These are phyloP conservation scores for Tetrapedia diversipes DNA, from an alignment of 2,888 invertebrate genomes.

Conservation along the genomic window DNA sequence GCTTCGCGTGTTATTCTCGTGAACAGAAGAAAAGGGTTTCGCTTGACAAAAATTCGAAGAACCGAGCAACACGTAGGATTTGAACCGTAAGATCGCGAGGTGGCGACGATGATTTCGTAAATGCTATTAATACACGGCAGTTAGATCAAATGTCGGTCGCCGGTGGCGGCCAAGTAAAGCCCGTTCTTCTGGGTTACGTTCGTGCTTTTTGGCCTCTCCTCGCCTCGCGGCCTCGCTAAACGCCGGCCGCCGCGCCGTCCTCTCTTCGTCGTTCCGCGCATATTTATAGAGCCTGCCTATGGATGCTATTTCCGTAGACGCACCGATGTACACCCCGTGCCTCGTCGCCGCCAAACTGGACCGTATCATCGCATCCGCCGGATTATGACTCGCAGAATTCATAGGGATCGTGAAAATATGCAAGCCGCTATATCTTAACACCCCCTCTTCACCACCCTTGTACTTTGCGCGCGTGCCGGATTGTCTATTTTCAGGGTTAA, in stretches of 20 bases:
- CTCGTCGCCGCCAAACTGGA: constrained; percentile 29
- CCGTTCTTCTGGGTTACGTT: constrained; percentile 77
- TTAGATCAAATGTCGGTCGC: constrained; percentile 82
- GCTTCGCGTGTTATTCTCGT: no score
- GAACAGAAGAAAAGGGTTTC: background rate
- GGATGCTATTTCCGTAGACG: constrained; percentile 81
- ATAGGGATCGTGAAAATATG: constrained; percentile 47
- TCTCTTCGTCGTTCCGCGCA: constrained; percentile 60
- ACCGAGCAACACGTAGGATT: constrained; percentile 1
- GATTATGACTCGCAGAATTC: constrained; percentile 59
- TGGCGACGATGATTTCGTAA: constrained; percentile 78
- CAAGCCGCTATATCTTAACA: no score
- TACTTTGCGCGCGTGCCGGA: background rate
- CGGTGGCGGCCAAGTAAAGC: constrained; percentile 82
- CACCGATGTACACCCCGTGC: constrained; percentile 60
- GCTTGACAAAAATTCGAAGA: background rate
- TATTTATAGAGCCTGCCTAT: constrained; percentile 81
- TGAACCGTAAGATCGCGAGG: constrained; percentile 35
- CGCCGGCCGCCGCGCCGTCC: constrained; percentile 39
- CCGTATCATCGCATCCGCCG: constrained; percentile 50
- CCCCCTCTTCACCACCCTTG: constrained; percentile 1
- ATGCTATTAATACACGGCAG: constrained; percentile 80
- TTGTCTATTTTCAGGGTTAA: constrained; percentile 42
- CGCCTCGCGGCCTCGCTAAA: constrained; percentile 50
- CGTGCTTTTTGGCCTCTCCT: constrained; percentile 67